Conservation (phyloP, 2,888 invertebrate genomes). For the Spodoptera littoralis region DNA sequence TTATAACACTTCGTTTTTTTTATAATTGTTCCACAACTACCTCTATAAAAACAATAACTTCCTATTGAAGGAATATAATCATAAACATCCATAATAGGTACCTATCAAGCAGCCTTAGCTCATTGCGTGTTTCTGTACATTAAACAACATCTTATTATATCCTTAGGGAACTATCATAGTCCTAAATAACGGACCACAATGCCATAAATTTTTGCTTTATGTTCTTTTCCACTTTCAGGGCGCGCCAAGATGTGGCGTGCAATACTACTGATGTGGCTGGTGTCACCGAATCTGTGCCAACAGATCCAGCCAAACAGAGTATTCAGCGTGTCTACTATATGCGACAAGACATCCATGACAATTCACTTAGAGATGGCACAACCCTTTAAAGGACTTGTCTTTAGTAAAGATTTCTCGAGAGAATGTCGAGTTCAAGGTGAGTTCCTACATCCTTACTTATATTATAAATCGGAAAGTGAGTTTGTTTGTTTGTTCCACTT, state of each 20-base stretch:
- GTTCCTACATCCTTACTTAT: too few species aligned
- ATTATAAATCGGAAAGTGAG: too few species aligned
- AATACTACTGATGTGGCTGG: constrained; percentile 70
- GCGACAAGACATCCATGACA: constrained; percentile 90
- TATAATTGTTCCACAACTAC: too few species aligned
- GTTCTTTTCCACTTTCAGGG: constrained; percentile 61
- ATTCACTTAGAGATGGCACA: constrained; percentile 89
- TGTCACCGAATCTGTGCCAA: constrained; percentile 61
- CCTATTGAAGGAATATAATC: too few species aligned
- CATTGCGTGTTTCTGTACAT: too few species aligned
- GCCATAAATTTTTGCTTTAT: constrained; percentile 1
- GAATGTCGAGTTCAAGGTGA: constrained; percentile 91
- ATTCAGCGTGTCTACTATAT: constrained; percentile 88
- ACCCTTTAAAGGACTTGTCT: constrained; percentile 92
- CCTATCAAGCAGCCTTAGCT: too few species aligned
- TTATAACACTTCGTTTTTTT: not conserved
- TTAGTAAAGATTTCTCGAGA: constrained; percentile 93
- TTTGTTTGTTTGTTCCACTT: too few species aligned
- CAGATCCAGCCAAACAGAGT: constrained; percentile 86
- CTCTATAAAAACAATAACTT: too few species aligned
- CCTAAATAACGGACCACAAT: too few species aligned
- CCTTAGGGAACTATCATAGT: too few species aligned
- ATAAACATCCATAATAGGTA: too few species aligned
- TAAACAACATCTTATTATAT: too few species aligned
- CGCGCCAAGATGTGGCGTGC: constrained; percentile 78